Evolutionary conservation across 2,888 invertebrate genomes (phyloP).

Genomic region (Agrochola litura): DNA sequence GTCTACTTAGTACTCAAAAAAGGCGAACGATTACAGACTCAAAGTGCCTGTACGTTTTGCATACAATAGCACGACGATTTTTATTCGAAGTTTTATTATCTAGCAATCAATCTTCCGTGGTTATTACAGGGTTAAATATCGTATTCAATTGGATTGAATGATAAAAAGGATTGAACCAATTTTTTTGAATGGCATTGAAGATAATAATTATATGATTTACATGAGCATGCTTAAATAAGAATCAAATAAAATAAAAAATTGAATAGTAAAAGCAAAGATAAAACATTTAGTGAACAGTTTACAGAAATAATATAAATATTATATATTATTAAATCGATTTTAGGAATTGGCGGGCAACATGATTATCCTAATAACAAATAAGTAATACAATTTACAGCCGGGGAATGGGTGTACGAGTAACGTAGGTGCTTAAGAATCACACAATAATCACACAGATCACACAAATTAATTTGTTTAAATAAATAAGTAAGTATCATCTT

Average conservation of each 20-base stretch:
- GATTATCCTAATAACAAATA: not conserved
- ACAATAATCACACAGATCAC: not conserved
- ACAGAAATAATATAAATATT: not conserved
- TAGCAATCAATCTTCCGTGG: constrained; percentile 69
- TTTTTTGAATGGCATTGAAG: not conserved
- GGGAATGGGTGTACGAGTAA: not conserved
- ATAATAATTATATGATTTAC: not conserved
- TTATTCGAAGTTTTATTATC: constrained; percentile 77
- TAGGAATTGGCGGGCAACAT: not conserved
- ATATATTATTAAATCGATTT: not conserved
- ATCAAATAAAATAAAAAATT: not conserved
- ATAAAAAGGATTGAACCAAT: constrained; percentile 15
- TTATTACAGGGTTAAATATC: constrained; percentile 56
- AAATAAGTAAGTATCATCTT: not conserved
- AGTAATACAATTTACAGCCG: not conserved
- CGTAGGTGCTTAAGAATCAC: not conserved
- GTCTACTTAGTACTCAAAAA: constrained; percentile 86
- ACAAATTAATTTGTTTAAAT: not conserved
- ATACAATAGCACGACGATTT: constrained; percentile 86
- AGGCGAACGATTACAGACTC: constrained; percentile 77
- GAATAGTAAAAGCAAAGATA: not conserved
- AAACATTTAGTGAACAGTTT: not conserved
- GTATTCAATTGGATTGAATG: constrained; percentile 30
- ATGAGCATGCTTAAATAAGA: not conserved
- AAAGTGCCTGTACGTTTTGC: constrained; percentile 84